phyloP scores from a whole-genome alignment of 2,797 vertebrate genomes.

The Poeciliopsis gracilis region DNA sequence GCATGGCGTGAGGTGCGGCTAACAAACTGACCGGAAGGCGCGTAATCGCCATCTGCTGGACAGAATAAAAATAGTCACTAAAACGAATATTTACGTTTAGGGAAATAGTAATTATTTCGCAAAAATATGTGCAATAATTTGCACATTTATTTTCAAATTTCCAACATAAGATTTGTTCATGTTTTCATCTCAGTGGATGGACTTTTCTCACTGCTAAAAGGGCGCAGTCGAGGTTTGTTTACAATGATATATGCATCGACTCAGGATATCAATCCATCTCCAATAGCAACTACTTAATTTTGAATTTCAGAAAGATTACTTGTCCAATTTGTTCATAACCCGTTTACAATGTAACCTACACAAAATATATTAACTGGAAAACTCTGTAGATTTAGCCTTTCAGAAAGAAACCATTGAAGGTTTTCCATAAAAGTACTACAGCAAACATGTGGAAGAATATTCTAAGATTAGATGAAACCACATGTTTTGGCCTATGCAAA shows the following conservation, averaged over 20 bases:
- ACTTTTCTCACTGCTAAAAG: not conserved
- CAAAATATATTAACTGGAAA: not conserved
- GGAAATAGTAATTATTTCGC: not conserved
- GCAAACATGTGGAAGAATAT: too few relatives aligned
- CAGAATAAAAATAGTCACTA: not conserved
- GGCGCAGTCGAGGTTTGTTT: not conserved
- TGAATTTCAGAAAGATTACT: not conserved
- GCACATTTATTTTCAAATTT: too few relatives aligned
- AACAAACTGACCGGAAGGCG: not conserved
- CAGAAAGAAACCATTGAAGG: too few relatives aligned
- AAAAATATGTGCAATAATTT: too few relatives aligned
- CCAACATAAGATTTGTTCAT: not conserved
- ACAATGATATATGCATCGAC: not conserved
- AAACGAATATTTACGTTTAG: not conserved
- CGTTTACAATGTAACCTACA: not conserved
- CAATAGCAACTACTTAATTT: not conserved
- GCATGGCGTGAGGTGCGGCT: not conserved
- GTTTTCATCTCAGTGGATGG: not conserved
- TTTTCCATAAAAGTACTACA: too few relatives aligned
- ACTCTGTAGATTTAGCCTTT: too few relatives aligned
- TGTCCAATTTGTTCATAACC: too few relatives aligned
- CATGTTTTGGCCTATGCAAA: too few relatives aligned
- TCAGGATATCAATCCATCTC: not conserved
- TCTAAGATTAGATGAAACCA: too few relatives aligned
- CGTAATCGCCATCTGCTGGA: conserved; percentile 3